Base-by-base conservation (phyloP, 2,113 vertebrate genomes). In the Himantopus leucocephalus region DNA sequence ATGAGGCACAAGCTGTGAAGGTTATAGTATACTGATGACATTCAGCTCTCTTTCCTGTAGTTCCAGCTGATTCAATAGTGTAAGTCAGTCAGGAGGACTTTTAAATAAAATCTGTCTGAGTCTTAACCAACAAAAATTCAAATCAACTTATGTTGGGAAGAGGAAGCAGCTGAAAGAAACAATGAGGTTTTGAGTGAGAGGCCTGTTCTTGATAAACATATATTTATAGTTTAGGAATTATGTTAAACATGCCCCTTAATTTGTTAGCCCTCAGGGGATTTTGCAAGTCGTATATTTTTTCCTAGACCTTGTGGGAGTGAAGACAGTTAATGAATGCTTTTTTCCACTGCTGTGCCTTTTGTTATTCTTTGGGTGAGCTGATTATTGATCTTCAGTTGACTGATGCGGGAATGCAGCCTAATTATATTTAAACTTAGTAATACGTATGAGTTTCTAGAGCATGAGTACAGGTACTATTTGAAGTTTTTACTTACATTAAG, bases 181-280 rank as follows among this genome's bases (percentile, higher is more conserved):
- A 4, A 53, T 26, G 74, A 79, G 26, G 26, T 83, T 85, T 93
- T 86, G 14, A 88, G 23, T 52, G n/a, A 79, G 72, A 78, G 50
- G 62, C 55, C 64, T 94, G n/a, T 14, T 88, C 71, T 84, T 86
- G 72, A 59, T 86, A 91, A 91, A 86, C 9, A 3, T 59, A 7
- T 39, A 37, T 70, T 86, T 64, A 75, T 60, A 53, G 56, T 81
- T 92, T n/a, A 94, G 67, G 71, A 94, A 80, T 92, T 94, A 83
- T 93, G 71, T 95, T 89, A 94, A 93, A 94, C 68, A 47, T 53
- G 43, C 81, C 35, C 35, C 43, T 76, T 91, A 81, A 92, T 94
- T 94, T 94, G 59, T 92, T 93, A 93, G n/a, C 23, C 90, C 43
- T 81, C 5, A 22, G 62, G 81, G 82, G 64, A 60, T 71, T 88